Evolutionary conservation across 2,888 invertebrate species (phyloP), one percentile per base, ranked within the genome.

Genomic region (Cataglyphis cursor): DNA sequence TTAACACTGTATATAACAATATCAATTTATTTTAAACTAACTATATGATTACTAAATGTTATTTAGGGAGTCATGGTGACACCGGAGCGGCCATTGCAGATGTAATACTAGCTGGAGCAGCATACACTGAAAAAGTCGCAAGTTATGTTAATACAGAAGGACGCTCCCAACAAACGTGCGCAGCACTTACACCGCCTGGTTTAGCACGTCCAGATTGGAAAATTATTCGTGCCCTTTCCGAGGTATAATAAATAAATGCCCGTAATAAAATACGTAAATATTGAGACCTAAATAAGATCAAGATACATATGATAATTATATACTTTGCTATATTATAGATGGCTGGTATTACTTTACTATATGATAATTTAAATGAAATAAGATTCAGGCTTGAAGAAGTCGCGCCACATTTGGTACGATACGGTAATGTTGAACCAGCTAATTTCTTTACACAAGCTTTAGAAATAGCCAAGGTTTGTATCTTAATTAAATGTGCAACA

Each of bases 91-190:
- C 96, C 59, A 97, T 98, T 88, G 99, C 99, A 54, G 99, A 99
- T 95, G 97, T 98, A 2, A 96, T 99, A 83, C 95, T 99, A 15
- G 99, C 99, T 1, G 98, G 99, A 85, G 99, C 99, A 8, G 99
- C 99, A 0, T 99, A 99, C 95, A 99, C 99, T 0, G 99, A 99
- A 96, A 99, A 99, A 95, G 97, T 98, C 94, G 99, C 97, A n/a
- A 99, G 98, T 0, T 99, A 98, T 95, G 99, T 99, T 0, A 99
- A 99, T 95, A 99, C 99, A 0, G 99, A 99, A 96, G 99, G 99
- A 1, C 96, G 99, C 87, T 97, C 99, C 51, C 99, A 99, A 95
- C 97, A 98, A 95, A 98, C 99, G 0, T 95, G 97, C 48, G 96
- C 96, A 4, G 99, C 99, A 28, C 97, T 99, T 61, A 96, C 98